phyloP scores from a whole-genome alignment of 2,113 vertebrate genomes.

The Mesitornis unicolor region DNA sequence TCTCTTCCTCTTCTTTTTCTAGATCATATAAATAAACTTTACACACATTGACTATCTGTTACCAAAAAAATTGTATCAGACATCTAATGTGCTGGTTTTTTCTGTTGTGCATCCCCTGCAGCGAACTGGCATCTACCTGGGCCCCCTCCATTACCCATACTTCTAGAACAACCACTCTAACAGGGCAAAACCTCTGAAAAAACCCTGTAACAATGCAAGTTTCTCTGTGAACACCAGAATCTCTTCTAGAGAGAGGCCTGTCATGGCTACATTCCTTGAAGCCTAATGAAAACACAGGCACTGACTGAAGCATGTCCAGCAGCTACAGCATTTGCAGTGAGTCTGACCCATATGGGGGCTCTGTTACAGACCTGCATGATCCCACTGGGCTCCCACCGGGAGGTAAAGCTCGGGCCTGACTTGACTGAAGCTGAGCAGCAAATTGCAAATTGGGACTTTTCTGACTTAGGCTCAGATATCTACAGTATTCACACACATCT shows the following conservation, averaged over 20 bases:
- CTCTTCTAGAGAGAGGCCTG: neutral
- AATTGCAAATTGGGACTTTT: neutral
- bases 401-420: neutral
- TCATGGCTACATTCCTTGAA: neutral
- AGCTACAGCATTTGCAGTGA: neutral
- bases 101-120: neutral
- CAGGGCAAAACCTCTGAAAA: neutral
- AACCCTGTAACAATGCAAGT: neutral
- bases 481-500: neutral
- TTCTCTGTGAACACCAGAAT: neutral
- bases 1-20: neutral
- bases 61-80: neutral
- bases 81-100: neutral
- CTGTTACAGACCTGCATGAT: neutral
- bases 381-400: neutral
- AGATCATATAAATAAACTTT: neutral
- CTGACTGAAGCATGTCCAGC: neutral
- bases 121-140: neutral
- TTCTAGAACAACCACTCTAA: neutral
- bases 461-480: neutral
- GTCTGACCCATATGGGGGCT: neutral
- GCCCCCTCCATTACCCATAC: neutral
- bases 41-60: neutral
- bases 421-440: neutral
- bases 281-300: neutral